Base-by-base conservation (phyloP, 2,797 vertebrate species). In the Dermochelys coriacea region DNA sequence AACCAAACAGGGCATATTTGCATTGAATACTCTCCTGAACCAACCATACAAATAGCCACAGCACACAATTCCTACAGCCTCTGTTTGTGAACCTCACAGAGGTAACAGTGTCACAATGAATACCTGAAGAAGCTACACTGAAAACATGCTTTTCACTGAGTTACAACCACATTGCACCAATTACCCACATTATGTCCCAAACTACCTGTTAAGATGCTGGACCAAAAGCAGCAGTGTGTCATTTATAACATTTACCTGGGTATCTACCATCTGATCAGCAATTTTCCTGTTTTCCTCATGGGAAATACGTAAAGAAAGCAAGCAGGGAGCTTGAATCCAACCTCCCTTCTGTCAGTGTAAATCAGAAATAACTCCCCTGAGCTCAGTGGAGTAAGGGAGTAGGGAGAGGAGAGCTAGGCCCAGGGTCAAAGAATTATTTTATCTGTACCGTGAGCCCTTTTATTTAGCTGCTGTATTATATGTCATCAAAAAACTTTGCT, bases 301-400 rank as follows among this genome's bases (percentile, higher is more conserved):
- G 51, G 71, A 91, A 55, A 49, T 84, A 37, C 55, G 93, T 93
- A 3, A 21, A 61, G 57, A 41, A 71, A 82, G 41, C 6, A 6
- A 37, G 41, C 45, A 12, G 55, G 19, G 12, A 15, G 25, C 47
- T 27, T 90, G 18, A 45, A 85, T n/a, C 85, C 80, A 64, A 0
- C 52, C 16, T 27, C 12, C 0, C 52, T 80, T 37, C 45, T 18
- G 34, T 37, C 27, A 90, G 71, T 80, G 77, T 34, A 74, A 0
- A 0, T 52, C 61, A 85, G 80, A 74, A 80, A n/a, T 78, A 74
- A 45, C 15, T 31, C 25, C n/a, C 14, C 47, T n/a, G 55, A 61
- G 55, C 23, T 55, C 54, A 19, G 21, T 59, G 15, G 64, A 84
- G 74, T 23, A 5, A 5, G 61, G 34, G 61, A 68, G n/a, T 34